Percentiles rank a stretch among this genome's conserved stretches.
Evolutionary conservation across 1,140 invertebrate species (phyloP).

Genomic region (Philopotamus ludificatus): DNA sequence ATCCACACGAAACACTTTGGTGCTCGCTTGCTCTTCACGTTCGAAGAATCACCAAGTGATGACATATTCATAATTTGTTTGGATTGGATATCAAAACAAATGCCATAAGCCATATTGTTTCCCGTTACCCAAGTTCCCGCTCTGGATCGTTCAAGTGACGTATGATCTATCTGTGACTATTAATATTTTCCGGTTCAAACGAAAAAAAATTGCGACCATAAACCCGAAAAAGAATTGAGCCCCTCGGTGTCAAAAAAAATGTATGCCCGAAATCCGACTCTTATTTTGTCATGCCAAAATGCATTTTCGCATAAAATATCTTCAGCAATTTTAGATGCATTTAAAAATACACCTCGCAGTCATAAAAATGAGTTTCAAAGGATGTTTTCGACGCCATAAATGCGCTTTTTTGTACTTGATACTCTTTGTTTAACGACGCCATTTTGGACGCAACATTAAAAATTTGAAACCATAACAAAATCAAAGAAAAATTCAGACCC

Average conservation of each 20-base stretch:
- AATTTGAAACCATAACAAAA: not conserved
- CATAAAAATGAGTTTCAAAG: conserved; percentile 4
- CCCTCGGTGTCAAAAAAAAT: too few relatives aligned
- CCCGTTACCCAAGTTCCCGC: not conserved
- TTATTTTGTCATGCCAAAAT: too few relatives aligned
- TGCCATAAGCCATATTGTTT: conserved; percentile 1
- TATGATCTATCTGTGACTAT: not conserved
- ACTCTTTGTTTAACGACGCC: conserved; percentile 5
- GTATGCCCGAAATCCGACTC: too few relatives aligned
- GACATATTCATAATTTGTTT: conserved; percentile 21
- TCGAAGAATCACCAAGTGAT: conserved; percentile 3
- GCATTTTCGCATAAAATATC: too few relatives aligned
- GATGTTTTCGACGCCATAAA: not conserved
- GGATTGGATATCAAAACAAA: conserved; percentile 1
- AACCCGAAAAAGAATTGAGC: too few relatives aligned
- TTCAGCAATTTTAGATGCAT: too few relatives aligned
- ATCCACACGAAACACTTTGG: conserved; percentile 5
- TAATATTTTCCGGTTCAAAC: too few relatives aligned
- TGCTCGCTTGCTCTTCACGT: not conserved
- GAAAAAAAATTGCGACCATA: too few relatives aligned
- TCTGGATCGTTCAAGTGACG: not conserved
- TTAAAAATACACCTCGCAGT: too few relatives aligned
- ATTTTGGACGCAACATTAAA: conserved; percentile 18
- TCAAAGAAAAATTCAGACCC: too few relatives aligned
- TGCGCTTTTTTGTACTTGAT: not conserved